Percentiles rank a stretch among this genome's conserved stretches.
Conservation (phyloP, 2,888 invertebrate species). For the Hemithea aestivaria region DNA sequence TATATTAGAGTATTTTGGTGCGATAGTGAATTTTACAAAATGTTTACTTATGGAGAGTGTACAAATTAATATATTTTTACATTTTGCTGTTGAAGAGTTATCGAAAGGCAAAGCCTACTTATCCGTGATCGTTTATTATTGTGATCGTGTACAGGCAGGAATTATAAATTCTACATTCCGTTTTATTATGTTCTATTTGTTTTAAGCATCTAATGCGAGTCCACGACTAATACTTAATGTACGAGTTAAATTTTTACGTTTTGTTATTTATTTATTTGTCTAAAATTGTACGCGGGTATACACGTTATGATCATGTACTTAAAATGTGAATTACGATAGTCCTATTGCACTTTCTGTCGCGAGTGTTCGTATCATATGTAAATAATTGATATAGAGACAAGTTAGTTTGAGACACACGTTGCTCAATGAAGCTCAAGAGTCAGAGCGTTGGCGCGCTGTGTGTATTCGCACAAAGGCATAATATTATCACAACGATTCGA, state of each 20-base stretch:
- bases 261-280: slow-evolving; percentile 45
- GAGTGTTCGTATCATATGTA: slow-evolving; percentile 31
- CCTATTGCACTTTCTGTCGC: slow-evolving; percentile 44
- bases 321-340: slow-evolving; percentile 36
- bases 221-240: slow-evolving; percentile 75
- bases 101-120: slow-evolving; percentile 69
- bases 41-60: slow-evolving; percentile 69
- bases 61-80: slow-evolving; percentile 79
- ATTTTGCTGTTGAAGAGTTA: slow-evolving; percentile 73
- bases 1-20: slow-evolving; percentile 74
- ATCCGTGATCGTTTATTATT: slow-evolving; percentile 73
- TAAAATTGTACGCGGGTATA: slow-evolving; percentile 33
- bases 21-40: slow-evolving; percentile 77
- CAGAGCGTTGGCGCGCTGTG: slow-evolving; percentile 38
- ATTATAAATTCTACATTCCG: slow-evolving; percentile 77
- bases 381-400: slow-evolving; percentile 25
- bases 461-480: slow-evolving; percentile 67
- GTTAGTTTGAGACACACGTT: slow-evolving; percentile 35
- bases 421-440: slow-evolving; percentile 73
- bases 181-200: slow-evolving; percentile 61
- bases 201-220: slow-evolving; percentile 75
- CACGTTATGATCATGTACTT: slow-evolving; percentile 47
- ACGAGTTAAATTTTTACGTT: slow-evolving; percentile 49
- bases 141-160: slow-evolving; percentile 73
- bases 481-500: slow-evolving; percentile 29